Evolutionary conservation across 2,797 vertebrate species (phyloP), one percentile per base, ranked within the genome.

Genomic region (Sitta carolinensis): DNA sequence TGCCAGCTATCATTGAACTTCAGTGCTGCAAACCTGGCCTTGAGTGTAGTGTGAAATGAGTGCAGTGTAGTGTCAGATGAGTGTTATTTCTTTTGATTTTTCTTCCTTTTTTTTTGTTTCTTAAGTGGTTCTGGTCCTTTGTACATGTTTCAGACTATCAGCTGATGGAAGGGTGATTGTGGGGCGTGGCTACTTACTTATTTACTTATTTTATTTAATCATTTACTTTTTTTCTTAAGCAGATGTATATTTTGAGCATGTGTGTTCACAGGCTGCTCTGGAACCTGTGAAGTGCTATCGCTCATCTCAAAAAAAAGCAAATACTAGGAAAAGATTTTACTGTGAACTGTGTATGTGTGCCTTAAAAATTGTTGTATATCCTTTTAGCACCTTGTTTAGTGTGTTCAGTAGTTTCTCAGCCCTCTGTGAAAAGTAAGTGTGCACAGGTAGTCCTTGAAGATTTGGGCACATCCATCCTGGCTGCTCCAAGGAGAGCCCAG

Each of bases 71-170:
- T 64, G n/a, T 23, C 57, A 80, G 50, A 61, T 26, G 3, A 11
- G 5, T 0, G 0, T n/a, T 48, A 4, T 9, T 74, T 58, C 13
- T 77, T 85, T 38, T 4, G 18, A 10, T 32, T 45, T 75, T 34
- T 22, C 6, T 1, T 16, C 0, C 3, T 48, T 19, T 18, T 21
- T 30, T 34, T 14, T 29, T 13, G 38, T 6, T 45, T 21, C 11
- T 19, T 9, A 29, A 22, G 11, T 48, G 4, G 1, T 34, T 79
- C 22, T 84, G 27, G 3, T 54, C 27, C 4, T 75, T 57, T 73
- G 18, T 69, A 4, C 2, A 0, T 21, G 12, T 70, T 76, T 82
- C 45, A 66, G 38, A 13, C 26, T 57, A 2, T 38, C 58, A 51
- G 22, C 47, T 76, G 59, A 25, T 42, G 45, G 34, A 45, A 21